Evolutionary conservation across 2,797 vertebrate genomes (phyloP), one percentile per base, ranked within the genome.

Genomic region (Acipenser ruthenus): DNA sequence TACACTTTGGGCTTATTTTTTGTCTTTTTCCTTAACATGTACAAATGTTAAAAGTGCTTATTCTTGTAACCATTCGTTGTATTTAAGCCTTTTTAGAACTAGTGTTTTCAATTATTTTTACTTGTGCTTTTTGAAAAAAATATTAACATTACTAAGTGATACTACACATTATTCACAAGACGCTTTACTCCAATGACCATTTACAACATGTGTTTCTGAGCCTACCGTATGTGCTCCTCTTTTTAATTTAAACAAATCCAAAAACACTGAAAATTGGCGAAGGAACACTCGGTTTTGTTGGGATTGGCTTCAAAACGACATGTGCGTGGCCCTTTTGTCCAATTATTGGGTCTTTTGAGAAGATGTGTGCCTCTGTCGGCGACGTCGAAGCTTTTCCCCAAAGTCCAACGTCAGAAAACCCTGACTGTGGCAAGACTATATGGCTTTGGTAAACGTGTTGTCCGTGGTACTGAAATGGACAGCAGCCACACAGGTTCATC

Each of bases 271-370:
- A 96, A 74, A 97, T 87, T 0, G 94, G 92, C 0, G 93, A 84
- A 7, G 91, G 89, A 0, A 91, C 68, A 0, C 92, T 72, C 0
- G 97, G 95, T 74, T 98, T 99, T 48, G 96, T 98, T 59, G 97
- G 96, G 67, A 99, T 98, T 18, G 97, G 97, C 80, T 99, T 99
- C 77, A 98, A 90, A 65, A 98, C 94, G 71, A 95, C 89, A 0
- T 97, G 96, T 48, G 89, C 88, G 80, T 89, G 89, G n/a, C 91
- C 78, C 71, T 89, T 94, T 68, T 88, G 92, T 66, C 86, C 89
- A 15, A 82, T 82, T 37, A 63, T 15, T 8, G 59, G 52, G 59
- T 63, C 66, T 61, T 67, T 67, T 51, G 75, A 77, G 0, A 69
- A 76, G 63, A 81, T 78, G 0, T 81, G 75, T 1, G 77, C 79